Conservation (phyloP, 2,113 vertebrate genomes). For the Pluvianellus socialis region DNA sequence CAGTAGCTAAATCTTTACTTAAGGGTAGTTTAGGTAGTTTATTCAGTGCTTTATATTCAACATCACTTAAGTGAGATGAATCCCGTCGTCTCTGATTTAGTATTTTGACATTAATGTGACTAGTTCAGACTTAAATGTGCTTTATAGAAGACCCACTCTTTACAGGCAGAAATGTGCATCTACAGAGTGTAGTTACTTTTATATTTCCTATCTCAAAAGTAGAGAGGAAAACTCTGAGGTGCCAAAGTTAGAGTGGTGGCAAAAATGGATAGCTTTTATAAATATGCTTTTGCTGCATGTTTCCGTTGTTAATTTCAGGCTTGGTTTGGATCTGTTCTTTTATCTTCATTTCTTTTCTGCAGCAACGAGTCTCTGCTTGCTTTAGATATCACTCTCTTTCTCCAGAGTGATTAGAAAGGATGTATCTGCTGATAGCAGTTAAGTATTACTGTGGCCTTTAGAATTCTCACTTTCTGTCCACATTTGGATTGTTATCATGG, state of each 20-base stretch:
- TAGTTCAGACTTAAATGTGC: not conserved
- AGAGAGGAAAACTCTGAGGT: not conserved
- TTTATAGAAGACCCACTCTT: not conserved
- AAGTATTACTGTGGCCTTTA: not conserved
- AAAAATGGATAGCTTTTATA: not conserved
- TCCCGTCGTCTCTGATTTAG: rapidly evolving
- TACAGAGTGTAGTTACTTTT: not conserved
- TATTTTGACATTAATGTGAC: not conserved
- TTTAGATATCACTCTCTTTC: not conserved
- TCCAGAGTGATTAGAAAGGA: not conserved
- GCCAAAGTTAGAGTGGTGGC: not conserved
- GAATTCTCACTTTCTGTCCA: not conserved
- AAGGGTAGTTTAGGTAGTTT: not conserved
- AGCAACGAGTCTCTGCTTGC: not conserved
- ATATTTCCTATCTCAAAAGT: not conserved
- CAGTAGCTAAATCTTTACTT: not conserved
- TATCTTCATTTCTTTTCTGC: not conserved
- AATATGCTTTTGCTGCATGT: not conserved
- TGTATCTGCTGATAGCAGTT: not conserved
- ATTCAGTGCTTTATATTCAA: not conserved
- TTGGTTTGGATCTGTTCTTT: conserved; percentile 20
- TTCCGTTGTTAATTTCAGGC: not conserved
- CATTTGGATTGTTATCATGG: not conserved
- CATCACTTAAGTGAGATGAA: not conserved
- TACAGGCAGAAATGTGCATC: not conserved